Percentiles rank a stretch among this genome's conserved stretches.
Evolutionary conservation across 2,113 vertebrate genomes (phyloP).

Genomic region (Bungarus multicinctus): DNA sequence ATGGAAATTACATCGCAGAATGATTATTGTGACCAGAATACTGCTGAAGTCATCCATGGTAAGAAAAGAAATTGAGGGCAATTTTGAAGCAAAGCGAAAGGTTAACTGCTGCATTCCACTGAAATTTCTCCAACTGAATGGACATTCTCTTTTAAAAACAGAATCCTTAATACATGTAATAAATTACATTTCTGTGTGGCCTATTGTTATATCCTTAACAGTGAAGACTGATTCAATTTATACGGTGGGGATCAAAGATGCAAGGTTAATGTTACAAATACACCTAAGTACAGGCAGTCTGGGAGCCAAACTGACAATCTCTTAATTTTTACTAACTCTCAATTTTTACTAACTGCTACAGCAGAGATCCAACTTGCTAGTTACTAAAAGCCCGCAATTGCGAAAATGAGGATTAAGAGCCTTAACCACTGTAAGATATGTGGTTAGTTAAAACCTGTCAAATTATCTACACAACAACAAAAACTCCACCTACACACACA

Average conservation of each 20-base stretch:
- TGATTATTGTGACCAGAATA: not conserved
- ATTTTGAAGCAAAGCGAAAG: not conserved
- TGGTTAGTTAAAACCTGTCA: not conserved
- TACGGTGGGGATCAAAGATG: not conserved
- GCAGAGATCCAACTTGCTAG: not conserved
- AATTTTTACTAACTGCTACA: not conserved
- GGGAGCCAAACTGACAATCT: not conserved
- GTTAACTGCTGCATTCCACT: not conserved
- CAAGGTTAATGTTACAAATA: not conserved
- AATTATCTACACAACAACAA: not conserved
- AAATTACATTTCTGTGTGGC: not conserved
- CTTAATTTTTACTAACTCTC: not conserved
- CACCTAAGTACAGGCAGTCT: not conserved
- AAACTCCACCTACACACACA: not conserved
- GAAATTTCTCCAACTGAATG: not conserved
- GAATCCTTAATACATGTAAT: not conserved
- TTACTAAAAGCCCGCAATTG: not conserved
- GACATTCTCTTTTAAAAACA: not conserved
- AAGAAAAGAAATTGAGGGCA: not conserved
- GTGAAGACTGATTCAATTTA: not conserved
- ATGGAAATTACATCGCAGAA: not conserved
- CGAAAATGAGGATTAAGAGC: not conserved
- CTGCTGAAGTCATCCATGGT: not conserved
- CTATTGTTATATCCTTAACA: not conserved
- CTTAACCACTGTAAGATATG: not conserved